These are phyloP conservation scores for Nothobranchius kuhntae DNA, from an alignment of 2,113 vertebrate species.

Conservation along the genomic window DNA sequence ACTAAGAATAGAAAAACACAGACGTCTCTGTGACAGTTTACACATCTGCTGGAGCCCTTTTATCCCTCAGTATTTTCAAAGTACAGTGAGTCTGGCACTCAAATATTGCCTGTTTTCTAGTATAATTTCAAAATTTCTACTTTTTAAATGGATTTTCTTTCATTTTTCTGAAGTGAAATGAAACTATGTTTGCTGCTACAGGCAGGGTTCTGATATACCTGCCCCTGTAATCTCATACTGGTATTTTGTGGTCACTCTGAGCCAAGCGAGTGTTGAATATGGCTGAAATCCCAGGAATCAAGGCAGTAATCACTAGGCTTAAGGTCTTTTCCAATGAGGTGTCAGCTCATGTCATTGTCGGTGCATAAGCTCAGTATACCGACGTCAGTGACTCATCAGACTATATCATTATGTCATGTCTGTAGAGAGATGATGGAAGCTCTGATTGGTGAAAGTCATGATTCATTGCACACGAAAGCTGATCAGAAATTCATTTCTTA, in stretches of 20 bases:
- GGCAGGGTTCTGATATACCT: background rate
- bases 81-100: background rate
- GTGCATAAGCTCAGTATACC: conserved; percentile 30
- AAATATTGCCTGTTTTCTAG: background rate
- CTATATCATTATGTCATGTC: conserved; percentile 40
- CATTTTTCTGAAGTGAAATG: conserved; percentile 1
- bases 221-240: conserved; percentile 15
- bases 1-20: conserved; percentile 36
- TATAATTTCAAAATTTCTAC: background rate
- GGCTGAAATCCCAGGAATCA: conserved; percentile 30
- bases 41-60: background rate
- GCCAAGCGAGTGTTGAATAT: conserved; percentile 12
- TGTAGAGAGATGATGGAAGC: background rate
- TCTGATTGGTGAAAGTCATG: background rate
- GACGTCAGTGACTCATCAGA: conserved; percentile 29
- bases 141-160: background rate
- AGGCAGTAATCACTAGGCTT: conserved; percentile 46
- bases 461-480: background rate
- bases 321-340: conserved; percentile 49
- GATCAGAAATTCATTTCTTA: background rate
- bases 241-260: conserved; percentile 14
- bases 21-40: conserved; percentile 22
- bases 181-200: background rate
- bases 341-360: conserved; percentile 30
- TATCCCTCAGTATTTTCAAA: background rate